These are phyloP conservation scores for Lutjanus erythropterus DNA, from an alignment of 2,113 vertebrate genomes.

Conservation along the genomic window DNA sequence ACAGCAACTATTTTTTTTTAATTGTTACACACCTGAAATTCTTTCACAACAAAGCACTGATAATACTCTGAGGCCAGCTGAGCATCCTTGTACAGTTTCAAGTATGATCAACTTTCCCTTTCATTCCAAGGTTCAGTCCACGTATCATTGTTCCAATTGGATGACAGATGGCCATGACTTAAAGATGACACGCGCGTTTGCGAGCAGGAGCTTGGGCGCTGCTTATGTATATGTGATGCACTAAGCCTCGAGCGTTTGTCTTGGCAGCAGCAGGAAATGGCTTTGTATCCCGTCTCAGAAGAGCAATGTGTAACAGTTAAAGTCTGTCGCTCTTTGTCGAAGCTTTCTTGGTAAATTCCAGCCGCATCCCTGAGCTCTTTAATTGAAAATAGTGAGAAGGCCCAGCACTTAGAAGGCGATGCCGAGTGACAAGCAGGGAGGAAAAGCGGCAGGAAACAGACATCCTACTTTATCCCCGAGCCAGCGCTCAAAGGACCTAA, in stretches of 20 bases:
- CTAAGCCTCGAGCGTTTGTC: constrained; percentile 20
- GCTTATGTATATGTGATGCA: constrained; percentile 39
- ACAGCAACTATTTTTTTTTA: not conserved
- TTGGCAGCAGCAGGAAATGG: constrained; percentile 46
- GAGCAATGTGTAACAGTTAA: constrained; percentile 42
- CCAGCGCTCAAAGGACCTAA: constrained; percentile 36
- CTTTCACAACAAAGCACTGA: constrained; percentile 25
- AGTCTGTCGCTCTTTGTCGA: constrained; percentile 40
- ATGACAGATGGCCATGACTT: constrained; percentile 57
- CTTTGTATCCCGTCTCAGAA: constrained; percentile 38
- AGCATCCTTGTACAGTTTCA: not conserved
- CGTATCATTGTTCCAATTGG: constrained; percentile 23
- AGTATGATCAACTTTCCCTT: constrained; percentile 23
- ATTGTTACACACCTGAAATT: constrained; percentile 5
- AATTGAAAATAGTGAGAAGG: constrained; percentile 73
- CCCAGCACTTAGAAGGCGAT: constrained; percentile 54
- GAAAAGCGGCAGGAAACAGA: constrained; percentile 55
- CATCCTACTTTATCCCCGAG: constrained; percentile 56
- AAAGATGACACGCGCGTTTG: constrained; percentile 27
- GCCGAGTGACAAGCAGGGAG: constrained; percentile 54
- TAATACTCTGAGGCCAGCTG: not conserved
- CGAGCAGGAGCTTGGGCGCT: constrained; percentile 3
- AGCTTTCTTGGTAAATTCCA: constrained; percentile 48
- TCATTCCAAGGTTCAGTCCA: not conserved
- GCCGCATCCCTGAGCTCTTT: constrained; percentile 59